Percentiles rank a stretch among this genome's conserved stretches.
phyloP scores from a whole-genome alignment of 2,113 vertebrate genomes.

The Neodontobutis hainanensis region DNA sequence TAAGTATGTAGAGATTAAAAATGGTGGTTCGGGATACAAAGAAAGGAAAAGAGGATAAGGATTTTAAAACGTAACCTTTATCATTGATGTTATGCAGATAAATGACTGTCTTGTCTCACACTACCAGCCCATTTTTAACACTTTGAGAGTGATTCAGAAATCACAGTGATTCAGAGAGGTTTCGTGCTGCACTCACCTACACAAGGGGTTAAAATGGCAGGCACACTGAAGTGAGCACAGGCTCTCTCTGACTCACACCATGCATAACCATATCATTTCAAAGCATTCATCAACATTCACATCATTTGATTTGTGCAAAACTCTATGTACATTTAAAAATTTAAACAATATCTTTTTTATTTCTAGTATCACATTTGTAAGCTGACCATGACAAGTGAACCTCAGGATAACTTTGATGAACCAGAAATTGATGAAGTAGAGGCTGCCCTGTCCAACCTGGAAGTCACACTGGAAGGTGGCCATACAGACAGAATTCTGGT shows the following conservation, averaged over 20 bases:
- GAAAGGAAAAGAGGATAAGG: background rate
- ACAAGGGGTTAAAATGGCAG: conserved; percentile 19
- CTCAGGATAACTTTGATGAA: conserved; percentile 79
- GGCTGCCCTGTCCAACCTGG: conserved; percentile 91
- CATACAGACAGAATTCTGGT: conserved; percentile 87
- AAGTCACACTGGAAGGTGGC: conserved; percentile 90
- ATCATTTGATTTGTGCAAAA: background rate
- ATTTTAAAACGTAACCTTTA: background rate
- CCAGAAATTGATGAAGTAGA: conserved; percentile 94
- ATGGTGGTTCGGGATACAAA: background rate
- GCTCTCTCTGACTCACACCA: conserved; percentile 47
- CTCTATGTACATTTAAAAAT: background rate
- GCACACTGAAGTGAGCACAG: conserved; percentile 22
- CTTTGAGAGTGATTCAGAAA: conserved; percentile 40
- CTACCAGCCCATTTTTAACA: conserved; percentile 16
- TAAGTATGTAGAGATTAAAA: too few species aligned
- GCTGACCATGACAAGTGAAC: conserved; percentile 82
- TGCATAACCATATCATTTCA: conserved; percentile 31
- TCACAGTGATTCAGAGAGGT: conserved; percentile 35
- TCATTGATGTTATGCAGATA: background rate
- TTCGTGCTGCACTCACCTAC: conserved; percentile 40
- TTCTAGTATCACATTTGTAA: conserved; percentile 94
- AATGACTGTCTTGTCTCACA: background rate
- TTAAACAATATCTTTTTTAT: background rate
- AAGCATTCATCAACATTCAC: conserved; percentile 13